Conservation (phyloP, 2,113 vertebrate genomes). For the Pterocles gutturalis region DNA sequence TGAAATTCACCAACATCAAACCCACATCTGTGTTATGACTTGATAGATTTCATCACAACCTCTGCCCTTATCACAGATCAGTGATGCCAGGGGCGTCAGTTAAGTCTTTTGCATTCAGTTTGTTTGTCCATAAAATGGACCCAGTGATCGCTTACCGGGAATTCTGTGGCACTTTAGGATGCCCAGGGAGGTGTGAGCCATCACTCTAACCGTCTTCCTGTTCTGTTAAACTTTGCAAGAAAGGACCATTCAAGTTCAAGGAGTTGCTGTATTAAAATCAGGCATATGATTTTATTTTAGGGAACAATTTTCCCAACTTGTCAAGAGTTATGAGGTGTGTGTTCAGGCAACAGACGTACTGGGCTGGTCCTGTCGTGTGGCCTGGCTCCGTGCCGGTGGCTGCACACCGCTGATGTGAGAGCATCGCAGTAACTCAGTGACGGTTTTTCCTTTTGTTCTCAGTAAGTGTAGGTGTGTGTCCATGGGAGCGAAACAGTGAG, state of each 20-base stretch:
- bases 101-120: not conserved
- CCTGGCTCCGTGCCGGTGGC: fast-evolving
- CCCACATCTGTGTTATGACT: not conserved
- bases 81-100: not conserved
- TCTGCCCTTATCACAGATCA: not conserved
- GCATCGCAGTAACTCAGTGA: not conserved
- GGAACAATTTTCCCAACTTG: not conserved
- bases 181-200: not conserved
- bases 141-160: not conserved
- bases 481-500: fast-evolving
- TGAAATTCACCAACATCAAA: not conserved
- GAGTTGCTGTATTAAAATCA: not conserved
- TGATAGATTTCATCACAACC: not conserved
- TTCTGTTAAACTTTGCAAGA: not conserved
- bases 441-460: not conserved
- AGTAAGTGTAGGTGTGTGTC: not conserved
- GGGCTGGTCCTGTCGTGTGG: not conserved
- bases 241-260: not conserved
- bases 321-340: fast-evolving
- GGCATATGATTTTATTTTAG: not conserved
- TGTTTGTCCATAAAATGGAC: not conserved
- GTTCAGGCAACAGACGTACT: fast-evolving
- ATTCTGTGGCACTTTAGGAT: not conserved
- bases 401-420: not conserved
- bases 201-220: not conserved